Percentiles rank a stretch among this genome's conserved stretches.
phyloP scores from a whole-genome alignment of 1,140 invertebrate genomes.

The Caenorhabditis latens region DNA sequence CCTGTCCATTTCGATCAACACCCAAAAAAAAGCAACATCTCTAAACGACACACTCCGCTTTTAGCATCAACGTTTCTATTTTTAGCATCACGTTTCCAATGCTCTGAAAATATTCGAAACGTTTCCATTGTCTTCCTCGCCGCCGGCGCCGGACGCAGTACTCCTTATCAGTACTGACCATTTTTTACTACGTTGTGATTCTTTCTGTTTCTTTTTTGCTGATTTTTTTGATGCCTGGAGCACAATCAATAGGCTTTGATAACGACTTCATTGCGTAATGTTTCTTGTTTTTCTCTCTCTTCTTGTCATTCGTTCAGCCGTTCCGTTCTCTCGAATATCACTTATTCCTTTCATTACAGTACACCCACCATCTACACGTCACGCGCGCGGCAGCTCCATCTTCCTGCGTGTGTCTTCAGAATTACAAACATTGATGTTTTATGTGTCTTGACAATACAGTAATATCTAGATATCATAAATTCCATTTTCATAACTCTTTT shows the following conservation, averaged over 20 bases:
- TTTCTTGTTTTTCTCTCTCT: slow-evolving; percentile 9
- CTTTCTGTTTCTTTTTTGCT: not conserved
- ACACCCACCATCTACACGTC: slow-evolving; percentile 14
- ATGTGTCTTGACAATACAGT: slow-evolving; percentile 54
- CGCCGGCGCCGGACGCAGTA: slow-evolving; percentile 36
- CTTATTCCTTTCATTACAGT: slow-evolving; percentile 12
- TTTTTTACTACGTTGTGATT: slow-evolving; percentile 54
- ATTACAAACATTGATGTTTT: slow-evolving; percentile 50
- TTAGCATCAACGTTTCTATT: slow-evolving; percentile 38
- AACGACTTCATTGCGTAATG: slow-evolving; percentile 23
- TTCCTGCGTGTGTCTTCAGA: slow-evolving; percentile 26
- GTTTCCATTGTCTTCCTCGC: slow-evolving; percentile 37
- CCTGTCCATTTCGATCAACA: slow-evolving; percentile 43
- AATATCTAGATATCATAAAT: not conserved
- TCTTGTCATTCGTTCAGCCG: not conserved
- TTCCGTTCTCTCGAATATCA: not conserved
- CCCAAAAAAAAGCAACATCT: slow-evolving; percentile 34
- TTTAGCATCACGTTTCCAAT: slow-evolving; percentile 17
- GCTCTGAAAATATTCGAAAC: slow-evolving; percentile 30
- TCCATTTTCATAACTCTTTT: not conserved
- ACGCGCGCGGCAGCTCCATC: slow-evolving; percentile 32
- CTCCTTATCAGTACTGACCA: slow-evolving; percentile 40
- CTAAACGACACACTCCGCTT: not conserved
- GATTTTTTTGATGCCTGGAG: slow-evolving; percentile 38
- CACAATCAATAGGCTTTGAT: slow-evolving; percentile 54